Evolutionary conservation across 2,113 vertebrate genomes (phyloP).

Genomic region (Chelonoidis abingdonii): DNA sequence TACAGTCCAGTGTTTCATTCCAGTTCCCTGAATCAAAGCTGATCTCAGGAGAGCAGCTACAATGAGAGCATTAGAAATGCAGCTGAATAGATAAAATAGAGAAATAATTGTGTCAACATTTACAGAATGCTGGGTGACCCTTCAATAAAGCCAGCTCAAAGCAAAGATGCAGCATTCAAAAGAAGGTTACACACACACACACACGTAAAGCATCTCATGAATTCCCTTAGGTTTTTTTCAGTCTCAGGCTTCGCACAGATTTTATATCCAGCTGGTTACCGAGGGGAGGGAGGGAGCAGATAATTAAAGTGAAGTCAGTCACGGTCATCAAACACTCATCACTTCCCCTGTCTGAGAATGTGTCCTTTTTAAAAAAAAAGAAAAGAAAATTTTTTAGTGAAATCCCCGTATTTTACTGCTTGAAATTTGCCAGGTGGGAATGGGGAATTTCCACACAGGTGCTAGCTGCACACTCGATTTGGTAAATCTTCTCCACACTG

Average conservation of each 20-base stretch:
- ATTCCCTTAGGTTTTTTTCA: neutral
- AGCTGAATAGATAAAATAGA: conserved; percentile 9
- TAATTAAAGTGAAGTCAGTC: neutral
- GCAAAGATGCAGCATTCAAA: neutral
- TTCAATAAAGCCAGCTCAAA: neutral
- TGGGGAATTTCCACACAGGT: neutral
- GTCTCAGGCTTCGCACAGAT: neutral
- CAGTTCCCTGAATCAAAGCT: neutral
- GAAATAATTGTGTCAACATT: neutral
- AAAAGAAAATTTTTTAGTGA: neutral
- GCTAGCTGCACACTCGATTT: neutral
- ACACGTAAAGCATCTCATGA: neutral
- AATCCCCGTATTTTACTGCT: neutral
- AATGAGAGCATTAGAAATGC: neutral
- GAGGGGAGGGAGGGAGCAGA: neutral
- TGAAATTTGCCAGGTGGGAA: neutral
- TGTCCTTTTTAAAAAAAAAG: neutral
- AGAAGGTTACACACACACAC: neutral
- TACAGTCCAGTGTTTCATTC: neutral
- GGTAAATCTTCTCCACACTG: neutral
- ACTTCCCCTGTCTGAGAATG: no score
- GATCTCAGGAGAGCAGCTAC: neutral
- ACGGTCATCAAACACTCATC: no score
- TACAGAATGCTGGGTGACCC: neutral
- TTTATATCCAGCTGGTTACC: neutral